phyloP scores from a whole-genome alignment of 2,888 invertebrate genomes.

The Asteroscopus sphinx region DNA sequence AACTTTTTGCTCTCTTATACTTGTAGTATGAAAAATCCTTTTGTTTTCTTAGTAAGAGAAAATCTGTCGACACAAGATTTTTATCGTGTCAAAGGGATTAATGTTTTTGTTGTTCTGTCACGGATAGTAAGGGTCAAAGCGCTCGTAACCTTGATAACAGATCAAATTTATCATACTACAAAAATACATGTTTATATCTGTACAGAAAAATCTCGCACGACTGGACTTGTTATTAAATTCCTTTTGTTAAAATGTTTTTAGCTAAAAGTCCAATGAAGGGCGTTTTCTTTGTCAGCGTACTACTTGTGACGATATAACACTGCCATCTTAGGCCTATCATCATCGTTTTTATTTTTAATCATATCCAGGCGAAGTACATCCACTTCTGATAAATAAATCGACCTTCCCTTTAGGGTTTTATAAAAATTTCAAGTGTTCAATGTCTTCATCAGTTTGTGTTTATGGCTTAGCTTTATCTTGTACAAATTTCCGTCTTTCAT shows the following conservation, averaged over 20 bases:
- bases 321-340: too few relatives aligned
- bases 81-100: conserved; percentile 31
- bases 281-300: too few relatives aligned
- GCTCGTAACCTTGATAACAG: conserved; percentile 44
- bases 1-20: not conserved
- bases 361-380: too few relatives aligned
- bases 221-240: conserved; percentile 7
- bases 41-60: conserved; percentile 27
- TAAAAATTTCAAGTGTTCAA: too few relatives aligned
- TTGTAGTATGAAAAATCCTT: not conserved
- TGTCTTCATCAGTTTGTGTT: too few relatives aligned
- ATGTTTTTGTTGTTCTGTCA: conserved; percentile 23
- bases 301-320: too few relatives aligned
- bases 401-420: too few relatives aligned
- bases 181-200: conserved; percentile 9
- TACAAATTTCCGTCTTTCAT: not conserved
- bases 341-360: too few relatives aligned
- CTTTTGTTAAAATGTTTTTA: not conserved
- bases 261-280: too few relatives aligned
- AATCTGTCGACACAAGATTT: conserved; percentile 25
- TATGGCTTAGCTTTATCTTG: too few relatives aligned
- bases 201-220: not conserved
- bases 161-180: conserved; percentile 31
- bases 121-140: conserved; percentile 34
- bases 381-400: too few relatives aligned